Percentiles rank a stretch among this genome's conserved stretches.
phyloP scores from a whole-genome alignment of 2,113 vertebrate species.

The Condylura cristata region DNA sequence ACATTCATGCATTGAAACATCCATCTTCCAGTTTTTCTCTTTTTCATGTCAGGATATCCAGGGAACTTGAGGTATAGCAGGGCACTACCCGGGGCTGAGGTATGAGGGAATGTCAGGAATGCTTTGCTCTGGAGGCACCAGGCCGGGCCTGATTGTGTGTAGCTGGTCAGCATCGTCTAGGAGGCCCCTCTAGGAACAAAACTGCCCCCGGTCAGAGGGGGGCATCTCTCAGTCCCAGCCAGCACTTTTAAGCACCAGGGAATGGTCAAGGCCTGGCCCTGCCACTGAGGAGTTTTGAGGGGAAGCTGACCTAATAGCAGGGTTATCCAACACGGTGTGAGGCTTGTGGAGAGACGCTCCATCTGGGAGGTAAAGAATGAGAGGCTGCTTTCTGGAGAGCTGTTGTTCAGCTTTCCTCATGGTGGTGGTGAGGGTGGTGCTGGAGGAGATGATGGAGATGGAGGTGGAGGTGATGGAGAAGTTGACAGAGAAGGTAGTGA shows the following conservation, averaged over 20 bases:
- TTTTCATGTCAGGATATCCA: background rate
- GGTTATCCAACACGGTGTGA: background rate
- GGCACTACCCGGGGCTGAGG: background rate
- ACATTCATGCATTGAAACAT: background rate
- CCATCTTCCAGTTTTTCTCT: background rate
- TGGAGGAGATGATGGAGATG: too few relatives aligned
- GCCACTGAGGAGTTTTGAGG: background rate
- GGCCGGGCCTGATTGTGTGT: too few relatives aligned
- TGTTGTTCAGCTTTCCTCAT: too few relatives aligned
- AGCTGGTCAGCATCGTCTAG: background rate
- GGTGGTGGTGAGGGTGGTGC: too few relatives aligned
- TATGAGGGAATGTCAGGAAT: background rate
- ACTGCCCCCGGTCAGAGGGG: too few relatives aligned
- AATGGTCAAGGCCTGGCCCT: background rate
- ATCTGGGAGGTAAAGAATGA: background rate
- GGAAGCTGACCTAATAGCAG: background rate
- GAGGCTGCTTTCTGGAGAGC: background rate
- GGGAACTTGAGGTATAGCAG: background rate
- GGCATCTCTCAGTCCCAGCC: rapidly evolving
- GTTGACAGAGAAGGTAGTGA: too few relatives aligned
- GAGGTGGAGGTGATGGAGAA: background rate
- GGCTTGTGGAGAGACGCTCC: background rate
- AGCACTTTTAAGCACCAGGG: background rate
- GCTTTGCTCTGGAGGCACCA: background rate
- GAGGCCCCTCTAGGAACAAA: background rate